These are phyloP conservation scores for Nothobranchius furzeri DNA, from an alignment of 2,113 vertebrate genomes.

Conservation along the genomic window DNA sequence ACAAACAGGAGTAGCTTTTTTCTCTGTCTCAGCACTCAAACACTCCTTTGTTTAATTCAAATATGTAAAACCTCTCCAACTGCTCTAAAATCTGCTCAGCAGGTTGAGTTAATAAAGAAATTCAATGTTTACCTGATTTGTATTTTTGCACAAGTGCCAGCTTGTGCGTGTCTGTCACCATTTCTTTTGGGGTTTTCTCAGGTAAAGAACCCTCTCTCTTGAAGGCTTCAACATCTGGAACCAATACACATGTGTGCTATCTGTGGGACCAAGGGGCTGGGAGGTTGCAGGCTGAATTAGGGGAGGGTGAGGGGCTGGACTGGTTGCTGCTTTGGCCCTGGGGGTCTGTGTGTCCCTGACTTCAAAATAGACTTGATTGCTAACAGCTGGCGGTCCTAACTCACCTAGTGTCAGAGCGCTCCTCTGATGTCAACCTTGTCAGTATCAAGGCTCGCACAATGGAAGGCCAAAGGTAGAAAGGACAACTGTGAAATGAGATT, in stretches of 20 bases:
- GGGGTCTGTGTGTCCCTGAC: constrained; percentile 83
- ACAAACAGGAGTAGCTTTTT: background rate
- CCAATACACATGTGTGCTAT: constrained; percentile 76
- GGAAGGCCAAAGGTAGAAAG: constrained; percentile 61
- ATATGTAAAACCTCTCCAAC: too few species aligned
- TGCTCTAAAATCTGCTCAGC: too few species aligned
- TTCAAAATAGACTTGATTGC: constrained; percentile 87
- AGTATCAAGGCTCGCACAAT: constrained; percentile 81
- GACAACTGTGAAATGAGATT: constrained; percentile 50
- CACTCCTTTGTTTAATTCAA: too few species aligned
- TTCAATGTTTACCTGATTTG: background rate
- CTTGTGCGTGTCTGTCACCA: constrained; percentile 45
- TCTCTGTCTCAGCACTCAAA: background rate
- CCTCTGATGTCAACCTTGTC: constrained; percentile 85
- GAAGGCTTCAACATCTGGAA: constrained; percentile 80
- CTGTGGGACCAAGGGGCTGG: constrained; percentile 69
- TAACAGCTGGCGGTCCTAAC: constrained; percentile 84
- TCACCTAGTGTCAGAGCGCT: constrained; percentile 82
- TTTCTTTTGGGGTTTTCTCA: constrained; percentile 66
- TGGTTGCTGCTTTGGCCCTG: constrained; percentile 80
- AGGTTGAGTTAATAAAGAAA: background rate
- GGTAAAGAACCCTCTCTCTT: constrained; percentile 61
- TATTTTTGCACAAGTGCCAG: constrained; percentile 4
- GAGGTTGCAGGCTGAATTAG: constrained; percentile 59
- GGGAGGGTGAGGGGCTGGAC: constrained; percentile 62